Percentiles rank a stretch among this genome's conserved stretches.
Evolutionary conservation across 2,797 vertebrate genomes (phyloP).

Genomic region (Prunella strophiata): DNA sequence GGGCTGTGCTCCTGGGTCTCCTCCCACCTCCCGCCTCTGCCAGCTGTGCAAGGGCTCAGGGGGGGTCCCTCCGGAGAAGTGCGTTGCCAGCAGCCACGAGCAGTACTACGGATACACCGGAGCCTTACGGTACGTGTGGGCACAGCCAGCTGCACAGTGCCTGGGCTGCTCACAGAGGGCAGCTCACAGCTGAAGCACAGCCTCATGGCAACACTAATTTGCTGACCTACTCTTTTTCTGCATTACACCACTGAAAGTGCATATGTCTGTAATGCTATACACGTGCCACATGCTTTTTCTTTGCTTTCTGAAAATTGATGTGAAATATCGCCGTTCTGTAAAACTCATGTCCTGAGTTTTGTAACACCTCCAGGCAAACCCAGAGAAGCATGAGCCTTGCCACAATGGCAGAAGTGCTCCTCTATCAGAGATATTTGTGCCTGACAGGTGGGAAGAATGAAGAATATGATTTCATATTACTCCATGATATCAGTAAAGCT

Average conservation of each 20-base stretch:
- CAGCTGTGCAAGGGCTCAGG: conserved; percentile 49
- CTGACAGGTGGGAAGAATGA: too few relatives aligned
- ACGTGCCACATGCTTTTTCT: rapidly evolving
- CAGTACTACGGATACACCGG: conserved; percentile 51
- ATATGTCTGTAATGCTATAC: neutral
- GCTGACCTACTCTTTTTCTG: neutral
- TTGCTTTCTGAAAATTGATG: neutral
- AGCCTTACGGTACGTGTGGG: conserved; percentile 14
- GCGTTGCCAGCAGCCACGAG: conserved; percentile 34
- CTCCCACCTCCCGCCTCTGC: conserved; percentile 42
- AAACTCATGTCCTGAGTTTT: neutral
- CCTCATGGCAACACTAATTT: rapidly evolving
- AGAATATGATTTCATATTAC: too few relatives aligned
- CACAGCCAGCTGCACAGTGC: neutral
- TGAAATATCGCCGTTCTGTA: neutral
- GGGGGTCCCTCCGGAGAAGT: neutral
- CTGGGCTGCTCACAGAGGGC: neutral
- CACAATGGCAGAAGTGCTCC: neutral
- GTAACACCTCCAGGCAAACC: neutral
- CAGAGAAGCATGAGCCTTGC: neutral
- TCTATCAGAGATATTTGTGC: neutral
- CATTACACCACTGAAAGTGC: neutral
- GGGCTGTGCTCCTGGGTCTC: conserved; percentile 51
- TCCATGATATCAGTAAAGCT: too few relatives aligned
- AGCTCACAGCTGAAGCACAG: neutral